Percentiles rank a stretch among this genome's conserved stretches.
phyloP scores from a whole-genome alignment of 2,113 vertebrate species.

The Daboia siamensis region DNA sequence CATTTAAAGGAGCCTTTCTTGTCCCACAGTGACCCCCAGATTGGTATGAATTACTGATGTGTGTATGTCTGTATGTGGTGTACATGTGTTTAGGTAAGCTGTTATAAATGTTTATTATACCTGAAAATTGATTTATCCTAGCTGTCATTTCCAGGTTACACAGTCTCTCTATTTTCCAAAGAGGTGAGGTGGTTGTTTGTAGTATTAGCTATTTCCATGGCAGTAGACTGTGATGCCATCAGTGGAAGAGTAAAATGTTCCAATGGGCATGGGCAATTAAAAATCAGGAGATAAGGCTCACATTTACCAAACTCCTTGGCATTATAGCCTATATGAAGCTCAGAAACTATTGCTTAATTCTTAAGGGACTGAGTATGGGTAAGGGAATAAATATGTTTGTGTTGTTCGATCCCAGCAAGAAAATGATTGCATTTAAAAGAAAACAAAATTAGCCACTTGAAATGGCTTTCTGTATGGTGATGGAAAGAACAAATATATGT shows the following conservation, averaged over 20 bases:
- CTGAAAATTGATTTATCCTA: constrained; percentile 21
- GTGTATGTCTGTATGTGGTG: background rate
- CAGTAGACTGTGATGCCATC: constrained; percentile 70
- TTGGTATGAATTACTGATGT: background rate
- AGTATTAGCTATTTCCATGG: constrained; percentile 64
- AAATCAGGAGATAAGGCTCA: constrained; percentile 64
- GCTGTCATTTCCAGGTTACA: constrained; percentile 43
- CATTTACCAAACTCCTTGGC: constrained; percentile 60
- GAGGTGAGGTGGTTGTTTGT: constrained; percentile 67
- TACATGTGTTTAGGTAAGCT: background rate
- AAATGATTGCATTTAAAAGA: constrained; percentile 42
- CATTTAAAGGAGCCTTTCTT: background rate
- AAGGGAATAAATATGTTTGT: constrained; percentile 66
- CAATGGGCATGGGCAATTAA: constrained; percentile 63
- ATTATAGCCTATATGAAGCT: constrained; percentile 52
- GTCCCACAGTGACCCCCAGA: background rate
- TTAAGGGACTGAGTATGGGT: constrained; percentile 57
- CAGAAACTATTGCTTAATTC: constrained; percentile 67
- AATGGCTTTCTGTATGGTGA: background rate
- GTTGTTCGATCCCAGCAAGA: constrained; percentile 53
- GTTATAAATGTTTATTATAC: constrained; percentile 18
- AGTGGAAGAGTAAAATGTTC: constrained; percentile 55
- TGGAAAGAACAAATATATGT: constrained; percentile 26
- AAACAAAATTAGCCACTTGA: constrained; percentile 40
- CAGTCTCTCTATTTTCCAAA: constrained; percentile 52